Percentiles rank a stretch among this genome's conserved stretches.
Evolutionary conservation across 2,113 vertebrate genomes (phyloP).

Genomic region (Cisticola juncidis): DNA sequence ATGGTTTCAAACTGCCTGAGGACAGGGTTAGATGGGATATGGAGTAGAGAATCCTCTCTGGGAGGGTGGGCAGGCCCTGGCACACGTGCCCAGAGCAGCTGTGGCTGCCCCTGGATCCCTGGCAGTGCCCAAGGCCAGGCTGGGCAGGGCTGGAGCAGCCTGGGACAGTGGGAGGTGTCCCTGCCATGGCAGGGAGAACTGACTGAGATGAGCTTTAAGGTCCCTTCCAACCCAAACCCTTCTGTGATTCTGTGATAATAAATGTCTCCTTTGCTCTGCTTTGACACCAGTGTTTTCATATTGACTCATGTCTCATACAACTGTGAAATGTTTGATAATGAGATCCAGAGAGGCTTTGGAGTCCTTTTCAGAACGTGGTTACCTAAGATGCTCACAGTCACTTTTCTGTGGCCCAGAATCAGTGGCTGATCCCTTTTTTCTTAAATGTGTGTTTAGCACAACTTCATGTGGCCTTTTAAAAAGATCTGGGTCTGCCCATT

Average conservation of each 20-base stretch:
- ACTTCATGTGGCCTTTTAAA: not conserved
- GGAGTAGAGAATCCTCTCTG: fast-evolving
- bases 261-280: not conserved
- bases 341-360: not conserved
- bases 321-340: not conserved
- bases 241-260: not conserved
- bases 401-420: not conserved
- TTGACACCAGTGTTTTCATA: not conserved
- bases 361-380: not conserved
- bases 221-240: not conserved
- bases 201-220: not conserved
- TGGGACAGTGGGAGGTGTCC: fast-evolving
- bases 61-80: not conserved
- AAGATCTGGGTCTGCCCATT: not conserved
- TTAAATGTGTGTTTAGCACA: not conserved
- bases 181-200: not conserved
- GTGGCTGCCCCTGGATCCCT: not conserved
- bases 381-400: not conserved
- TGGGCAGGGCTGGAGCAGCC: fast-evolving
- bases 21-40: too few species aligned
- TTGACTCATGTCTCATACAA: not conserved
- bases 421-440: not conserved
- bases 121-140: fast-evolving
- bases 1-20: not conserved
- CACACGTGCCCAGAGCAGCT: not conserved